Base-by-base conservation (phyloP, 2,888 invertebrate species). In the Cetonia aurata region DNA sequence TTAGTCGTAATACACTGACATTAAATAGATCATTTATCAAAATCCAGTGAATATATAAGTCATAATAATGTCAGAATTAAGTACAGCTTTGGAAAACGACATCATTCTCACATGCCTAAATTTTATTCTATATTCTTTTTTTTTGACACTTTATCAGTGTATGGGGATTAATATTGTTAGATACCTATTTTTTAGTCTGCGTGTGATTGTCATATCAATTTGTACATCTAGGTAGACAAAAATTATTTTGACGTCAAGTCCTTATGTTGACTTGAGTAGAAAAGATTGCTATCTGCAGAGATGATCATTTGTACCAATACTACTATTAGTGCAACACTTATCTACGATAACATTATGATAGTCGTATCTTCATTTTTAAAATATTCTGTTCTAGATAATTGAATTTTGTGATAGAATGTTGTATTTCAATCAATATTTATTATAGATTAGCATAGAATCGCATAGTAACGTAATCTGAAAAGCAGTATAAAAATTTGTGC, bases 191-290 rank as follows among this genome's bases (percentile, higher is more conserved):
- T 33, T 15, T 15, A 37, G 56, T 13, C 37, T 56, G 13, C 33
- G 33, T 37, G 37, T 37, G 37, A 56, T n/a, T 15, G 6, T n/a
- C 56, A 12, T 60, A 60, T 60, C 46, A 31, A 15, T 25, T 33
- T 25, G 25, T 25, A 48, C 13, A 60, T 60, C 60, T 60, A 60
- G 25, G 37, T 37, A 53, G 25, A 55, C 33, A 59, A 59, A 60
- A 12, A 31, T n/a, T 60, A 60, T 56, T 56, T 56, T 56, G 56
- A 56, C 33, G 33, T 56, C 33, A 56, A 56, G 56, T 15, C 37
- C 37, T 56, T 13, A 31, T 55, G 46, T 60, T 46, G 60, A 60
- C 60, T 46, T 60, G 48, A 60, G 60, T 60, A 48, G 48, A 60
- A 31, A 60, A 60, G 60, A 60, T 60, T 31, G n/a, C 31, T 60